A percentile compares a stretch with the other conserved stretches of the same genome.
phyloP scores from a whole-genome alignment of 64 coral and sea anemone species.

The Trachythela sp. region DNA sequence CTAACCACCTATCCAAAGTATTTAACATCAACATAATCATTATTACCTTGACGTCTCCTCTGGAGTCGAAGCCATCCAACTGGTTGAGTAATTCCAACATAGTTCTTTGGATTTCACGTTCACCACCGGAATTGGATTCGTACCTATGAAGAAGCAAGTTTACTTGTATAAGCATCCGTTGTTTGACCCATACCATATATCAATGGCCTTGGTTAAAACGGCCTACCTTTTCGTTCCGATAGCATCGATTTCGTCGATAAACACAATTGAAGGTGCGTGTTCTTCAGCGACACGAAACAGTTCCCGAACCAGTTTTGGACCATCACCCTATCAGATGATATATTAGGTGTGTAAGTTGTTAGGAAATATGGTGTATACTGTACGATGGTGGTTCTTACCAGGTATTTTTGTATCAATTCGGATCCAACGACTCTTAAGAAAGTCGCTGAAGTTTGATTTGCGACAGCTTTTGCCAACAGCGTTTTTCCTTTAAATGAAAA shows the following conservation, averaged over 20 bases:
- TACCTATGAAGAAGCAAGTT: slow-evolving; percentile 44
- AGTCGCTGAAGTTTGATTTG: slow-evolving; percentile 96
- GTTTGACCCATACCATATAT: background rate
- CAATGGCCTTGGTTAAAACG: too few relatives aligned
- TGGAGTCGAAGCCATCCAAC: slow-evolving; percentile 94
- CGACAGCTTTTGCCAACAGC: slow-evolving; percentile 90
- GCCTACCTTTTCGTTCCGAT: slow-evolving; percentile 95
- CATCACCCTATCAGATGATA: slow-evolving; percentile 65
- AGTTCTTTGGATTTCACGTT: slow-evolving; percentile 89
- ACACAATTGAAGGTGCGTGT: slow-evolving; percentile 94
- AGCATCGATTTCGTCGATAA: slow-evolving; percentile 99
- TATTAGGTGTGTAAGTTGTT: background rate
- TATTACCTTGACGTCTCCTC: slow-evolving; percentile 92
- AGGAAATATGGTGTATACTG: background rate
- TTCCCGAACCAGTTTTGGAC: slow-evolving; percentile 90
- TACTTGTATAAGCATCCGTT: background rate
- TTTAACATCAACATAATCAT: too few relatives aligned
- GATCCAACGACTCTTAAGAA: slow-evolving; percentile 97
- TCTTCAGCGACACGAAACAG: slow-evolving; percentile 96
- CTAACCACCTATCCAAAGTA: too few relatives aligned
- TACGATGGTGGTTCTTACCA: slow-evolving; percentile 71
- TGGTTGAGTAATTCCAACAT: slow-evolving; percentile 96
- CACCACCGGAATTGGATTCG: slow-evolving; percentile 89
- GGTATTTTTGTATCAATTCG: slow-evolving; percentile 98
- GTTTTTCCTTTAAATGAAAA: slow-evolving; percentile 64